Evolutionary conservation across 2,888 invertebrate species (phyloP).

Genomic region (Papilio elwesi): DNA sequence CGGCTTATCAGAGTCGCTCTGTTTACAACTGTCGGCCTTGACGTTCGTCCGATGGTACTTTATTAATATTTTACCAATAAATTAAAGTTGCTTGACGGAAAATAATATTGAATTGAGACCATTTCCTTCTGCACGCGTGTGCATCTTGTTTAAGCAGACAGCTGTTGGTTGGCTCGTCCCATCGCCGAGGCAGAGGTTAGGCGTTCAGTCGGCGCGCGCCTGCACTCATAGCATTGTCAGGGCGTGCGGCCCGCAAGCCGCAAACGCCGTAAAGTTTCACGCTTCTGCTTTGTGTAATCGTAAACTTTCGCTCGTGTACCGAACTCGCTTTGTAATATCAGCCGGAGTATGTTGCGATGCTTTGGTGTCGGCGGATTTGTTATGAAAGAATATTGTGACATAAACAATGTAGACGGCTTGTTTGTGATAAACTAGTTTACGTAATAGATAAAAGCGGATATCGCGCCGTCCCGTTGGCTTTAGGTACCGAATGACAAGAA

Average conservation of each 20-base stretch:
- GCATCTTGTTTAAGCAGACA: neutral
- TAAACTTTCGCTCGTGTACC: slow-evolving; percentile 11
- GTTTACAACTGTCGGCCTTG: neutral
- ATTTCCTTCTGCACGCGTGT: neutral
- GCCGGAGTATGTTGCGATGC: neutral
- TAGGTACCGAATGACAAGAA: too few relatives aligned
- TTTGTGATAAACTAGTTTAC: neutral
- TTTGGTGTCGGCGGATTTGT: neutral
- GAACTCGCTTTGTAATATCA: neutral
- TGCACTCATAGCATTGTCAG: too few relatives aligned
- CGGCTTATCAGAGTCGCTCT: neutral
- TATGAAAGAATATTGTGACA: slow-evolving; percentile 5
- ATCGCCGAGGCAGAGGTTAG: neutral
- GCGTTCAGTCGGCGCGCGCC: neutral
- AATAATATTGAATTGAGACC: neutral
- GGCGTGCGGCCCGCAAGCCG: neutral
- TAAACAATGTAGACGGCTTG: neutral
- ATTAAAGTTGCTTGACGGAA: neutral
- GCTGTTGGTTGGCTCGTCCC: neutral
- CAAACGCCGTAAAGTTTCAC: neutral
- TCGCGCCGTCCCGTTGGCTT: neutral
- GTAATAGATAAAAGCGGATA: neutral
- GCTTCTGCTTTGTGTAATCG: neutral
- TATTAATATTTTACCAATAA: neutral
- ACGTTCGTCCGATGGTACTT: neutral